Evolutionary conservation across 2,888 invertebrate genomes (phyloP).

Genomic region (Dryomyza anilis): DNA sequence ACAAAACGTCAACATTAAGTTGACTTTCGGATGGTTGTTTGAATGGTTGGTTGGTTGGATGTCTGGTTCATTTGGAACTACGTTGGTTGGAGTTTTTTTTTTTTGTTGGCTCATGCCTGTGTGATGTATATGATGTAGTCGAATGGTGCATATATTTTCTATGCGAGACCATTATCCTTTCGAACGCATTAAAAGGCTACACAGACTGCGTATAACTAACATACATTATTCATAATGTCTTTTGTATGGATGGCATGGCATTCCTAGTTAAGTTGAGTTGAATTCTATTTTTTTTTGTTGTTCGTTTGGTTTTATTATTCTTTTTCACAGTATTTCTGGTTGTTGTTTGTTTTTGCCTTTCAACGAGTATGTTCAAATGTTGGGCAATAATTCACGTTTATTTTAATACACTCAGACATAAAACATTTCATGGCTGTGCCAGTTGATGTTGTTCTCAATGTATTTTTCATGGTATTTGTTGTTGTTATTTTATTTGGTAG

Average conservation of each 20-base stretch:
- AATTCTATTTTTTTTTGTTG: too few species aligned
- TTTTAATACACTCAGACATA: conserved; percentile 19
- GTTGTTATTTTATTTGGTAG: neutral
- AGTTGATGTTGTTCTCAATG: neutral
- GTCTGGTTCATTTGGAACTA: too few species aligned
- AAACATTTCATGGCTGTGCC: conserved; percentile 9
- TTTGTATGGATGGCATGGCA: neutral
- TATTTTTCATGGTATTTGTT: conserved; percentile 5
- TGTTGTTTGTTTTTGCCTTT: too few species aligned
- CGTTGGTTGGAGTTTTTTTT: too few species aligned
- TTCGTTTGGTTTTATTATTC: too few species aligned
- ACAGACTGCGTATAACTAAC: neutral
- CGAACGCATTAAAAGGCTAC: neutral
- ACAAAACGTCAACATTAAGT: too few species aligned
- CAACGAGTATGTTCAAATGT: neutral
- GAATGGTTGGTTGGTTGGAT: too few species aligned
- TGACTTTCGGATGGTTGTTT: too few species aligned
- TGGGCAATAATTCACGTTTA: conserved; percentile 12
- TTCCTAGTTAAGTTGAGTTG: neutral
- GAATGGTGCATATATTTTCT: too few species aligned
- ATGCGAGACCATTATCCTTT: conserved; percentile 7
- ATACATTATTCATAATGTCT: conserved; percentile 8
- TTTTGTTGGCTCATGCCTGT: too few species aligned
- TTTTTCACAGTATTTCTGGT: too few species aligned
- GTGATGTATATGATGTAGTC: too few species aligned